Percentiles rank a stretch among this genome's conserved stretches.
Evolutionary conservation across 2,797 vertebrate species (phyloP).

Genomic region (Sebastes goodei): DNA sequence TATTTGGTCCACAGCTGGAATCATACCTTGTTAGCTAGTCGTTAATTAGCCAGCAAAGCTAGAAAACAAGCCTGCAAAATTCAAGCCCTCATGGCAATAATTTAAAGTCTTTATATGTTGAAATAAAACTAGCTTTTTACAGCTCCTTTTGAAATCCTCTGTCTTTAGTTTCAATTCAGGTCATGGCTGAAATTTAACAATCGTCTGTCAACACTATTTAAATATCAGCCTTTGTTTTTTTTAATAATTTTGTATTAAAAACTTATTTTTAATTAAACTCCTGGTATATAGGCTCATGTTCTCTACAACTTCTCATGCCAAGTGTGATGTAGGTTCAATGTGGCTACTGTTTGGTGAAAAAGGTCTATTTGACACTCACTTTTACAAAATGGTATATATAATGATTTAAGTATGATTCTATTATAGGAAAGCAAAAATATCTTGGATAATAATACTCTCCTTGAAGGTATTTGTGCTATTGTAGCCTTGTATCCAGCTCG

Average conservation of each 20-base stretch:
- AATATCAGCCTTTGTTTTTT: not conserved
- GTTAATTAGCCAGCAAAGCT: not conserved
- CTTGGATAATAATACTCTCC: not conserved
- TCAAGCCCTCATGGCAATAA: not conserved
- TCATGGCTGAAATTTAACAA: not conserved
- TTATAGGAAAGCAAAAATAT: not conserved
- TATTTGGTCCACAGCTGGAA: constrained; percentile 46
- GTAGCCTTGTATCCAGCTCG: not conserved
- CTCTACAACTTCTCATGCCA: not conserved
- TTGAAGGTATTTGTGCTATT: not conserved
- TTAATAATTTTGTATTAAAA: not conserved
- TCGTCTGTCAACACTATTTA: not conserved
- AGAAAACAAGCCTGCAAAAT: not conserved
- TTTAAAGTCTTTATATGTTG: not conserved
- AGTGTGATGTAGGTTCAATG: constrained; percentile 7
- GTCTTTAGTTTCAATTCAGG: not conserved
- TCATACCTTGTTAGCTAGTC: not conserved
- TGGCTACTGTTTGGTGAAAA: not conserved
- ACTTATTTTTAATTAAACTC: not conserved
- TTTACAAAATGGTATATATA: not conserved
- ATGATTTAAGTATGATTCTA: not conserved
- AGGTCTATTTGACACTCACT: not conserved
- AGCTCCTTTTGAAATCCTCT: not conserved
- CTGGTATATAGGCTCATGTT: not conserved
- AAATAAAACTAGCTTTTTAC: not conserved